Base-by-base conservation (phyloP, 2,888 invertebrate species). In the Pseudococcus longispinus region DNA sequence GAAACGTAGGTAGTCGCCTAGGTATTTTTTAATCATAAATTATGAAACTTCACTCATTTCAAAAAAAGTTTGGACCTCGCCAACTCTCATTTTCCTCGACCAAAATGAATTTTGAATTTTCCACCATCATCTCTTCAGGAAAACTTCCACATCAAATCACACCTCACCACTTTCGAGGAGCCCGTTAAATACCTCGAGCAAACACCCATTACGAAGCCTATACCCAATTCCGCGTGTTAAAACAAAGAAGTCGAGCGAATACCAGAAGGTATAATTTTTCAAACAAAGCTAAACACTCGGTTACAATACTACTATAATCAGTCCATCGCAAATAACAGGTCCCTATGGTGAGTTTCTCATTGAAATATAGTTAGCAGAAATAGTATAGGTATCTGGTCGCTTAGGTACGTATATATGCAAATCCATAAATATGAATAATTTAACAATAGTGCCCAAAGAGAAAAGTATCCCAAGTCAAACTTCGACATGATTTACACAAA, bases 241-340 rank as follows among this genome's bases (percentile, higher is more conserved):
- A 70, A 70, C 70, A 70, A 70, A 70, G 70, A 70, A 20, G 42
- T 80, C 42, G 42, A 42, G 32, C 74, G 42, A 80, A 80, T 32
- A 80, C 77, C 77, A 80, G 77, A 80, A 80, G 77, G 77, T 80
- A 80, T 80, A 80, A 80, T 80, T 80, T 80, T 80, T 42, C 77
- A 80, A 80, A 80, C 77, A 80, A 80, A 42, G 37, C 77, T 42
- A 80, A 42, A 80, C 29, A 42, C 77, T 80, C 37, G 37, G 77
- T 37, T 42, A 80, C 77, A 80, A 70, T 70, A 32, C 29, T 60
- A 6, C 9, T 70, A 70, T 70, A 70, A 70, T 70, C 70, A 70
- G 70, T 29, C 70, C 70, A 70, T 70, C 70, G 32, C 70, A 70
- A 70, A 70, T 70, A 70, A 70, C 70, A 70, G 70, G 70, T 70